These are phyloP conservation scores for Drosophila nigritarsus DNA, from an alignment of 2,888 invertebrate species.

Conservation along the genomic window DNA sequence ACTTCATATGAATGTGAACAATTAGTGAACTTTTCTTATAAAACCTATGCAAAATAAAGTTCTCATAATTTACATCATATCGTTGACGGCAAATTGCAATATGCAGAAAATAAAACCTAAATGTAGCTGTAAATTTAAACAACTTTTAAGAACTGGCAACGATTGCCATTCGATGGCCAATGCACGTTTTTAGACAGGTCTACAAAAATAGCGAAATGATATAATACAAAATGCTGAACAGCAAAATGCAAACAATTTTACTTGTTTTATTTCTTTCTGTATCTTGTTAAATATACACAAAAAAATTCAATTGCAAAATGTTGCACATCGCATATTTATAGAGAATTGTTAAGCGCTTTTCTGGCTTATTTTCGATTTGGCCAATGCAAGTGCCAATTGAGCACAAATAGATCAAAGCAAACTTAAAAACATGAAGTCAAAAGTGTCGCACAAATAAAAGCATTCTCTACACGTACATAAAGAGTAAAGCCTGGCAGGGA, in stretches of 20 bases:
- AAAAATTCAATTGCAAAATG: slow-evolving; percentile 39
- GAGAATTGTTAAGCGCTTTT: slow-evolving; percentile 28
- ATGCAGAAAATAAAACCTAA: slow-evolving; percentile 17
- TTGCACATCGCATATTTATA: slow-evolving; percentile 48
- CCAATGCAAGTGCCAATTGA: slow-evolving; percentile 42
- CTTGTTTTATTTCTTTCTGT: slow-evolving; percentile 2
- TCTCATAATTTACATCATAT: background rate
- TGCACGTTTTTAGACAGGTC: slow-evolving; percentile 8
- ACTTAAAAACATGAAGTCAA: slow-evolving; percentile 18
- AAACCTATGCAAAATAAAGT: background rate
- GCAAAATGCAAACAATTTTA: slow-evolving; percentile 44
- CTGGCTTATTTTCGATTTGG: slow-evolving; percentile 23
- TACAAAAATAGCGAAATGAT: slow-evolving; percentile 60
- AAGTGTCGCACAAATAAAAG: slow-evolving; percentile 27
- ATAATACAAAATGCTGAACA: slow-evolving; percentile 27
- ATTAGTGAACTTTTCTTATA: background rate
- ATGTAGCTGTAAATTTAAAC: slow-evolving; percentile 33
- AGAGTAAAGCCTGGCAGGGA: background rate
- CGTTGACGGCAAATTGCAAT: background rate
- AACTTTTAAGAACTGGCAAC: slow-evolving; percentile 50
- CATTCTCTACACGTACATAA: slow-evolving; percentile 17
- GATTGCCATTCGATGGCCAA: slow-evolving; percentile 8
- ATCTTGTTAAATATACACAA: slow-evolving; percentile 15
- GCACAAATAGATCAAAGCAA: slow-evolving; percentile 9
- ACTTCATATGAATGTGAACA: background rate